These are phyloP conservation scores for Adelognathus sp. DNA, from an alignment of 2,888 invertebrate species.

Conservation along the genomic window DNA sequence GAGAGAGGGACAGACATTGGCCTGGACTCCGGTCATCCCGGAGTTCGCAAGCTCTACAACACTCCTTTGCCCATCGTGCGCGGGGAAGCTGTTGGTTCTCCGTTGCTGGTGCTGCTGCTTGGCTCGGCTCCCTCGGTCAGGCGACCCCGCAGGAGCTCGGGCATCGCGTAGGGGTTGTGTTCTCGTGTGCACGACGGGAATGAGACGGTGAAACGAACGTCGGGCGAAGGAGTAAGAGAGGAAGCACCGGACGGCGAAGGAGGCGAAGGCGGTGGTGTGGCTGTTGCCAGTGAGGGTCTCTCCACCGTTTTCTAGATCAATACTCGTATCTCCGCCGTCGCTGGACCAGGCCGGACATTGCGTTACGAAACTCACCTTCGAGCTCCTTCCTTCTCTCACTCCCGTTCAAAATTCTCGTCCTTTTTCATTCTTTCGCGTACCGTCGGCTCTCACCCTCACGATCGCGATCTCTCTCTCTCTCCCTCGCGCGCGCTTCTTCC, in stretches of 20 bases:
- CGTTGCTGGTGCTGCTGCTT: conserved; percentile 30
- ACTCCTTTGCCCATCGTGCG: conserved; percentile 44
- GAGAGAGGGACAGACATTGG: conserved; percentile 64
- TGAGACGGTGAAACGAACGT: conserved; percentile 43
- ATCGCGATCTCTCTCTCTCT: conserved; percentile 27
- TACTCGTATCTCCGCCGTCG: conserved; percentile 79
- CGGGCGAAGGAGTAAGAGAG: too few species aligned
- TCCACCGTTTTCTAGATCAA: conserved; percentile 78
- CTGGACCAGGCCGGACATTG: conserved; percentile 81
- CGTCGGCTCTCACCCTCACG: conserved; percentile 46
- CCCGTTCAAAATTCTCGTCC: conserved; percentile 37
- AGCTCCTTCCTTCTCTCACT: conserved; percentile 53
- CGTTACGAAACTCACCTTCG: conserved; percentile 77
- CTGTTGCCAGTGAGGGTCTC: conserved; percentile 48
- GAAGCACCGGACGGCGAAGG: conserved; percentile 64
- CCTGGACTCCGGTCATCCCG: conserved; percentile 76
- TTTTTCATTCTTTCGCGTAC: conserved; percentile 31
- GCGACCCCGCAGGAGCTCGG: conserved; percentile 46
- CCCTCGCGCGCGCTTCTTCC: conserved; percentile 27
- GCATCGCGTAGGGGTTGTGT: conserved; percentile 53
- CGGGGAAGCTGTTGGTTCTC: conserved; percentile 9
- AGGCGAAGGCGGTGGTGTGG: conserved; percentile 58
- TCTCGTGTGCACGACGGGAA: conserved; percentile 66
- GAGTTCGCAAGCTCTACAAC: conserved; percentile 12
- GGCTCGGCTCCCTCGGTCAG: conserved; percentile 58